Evolutionary conservation across 2,113 vertebrate species (phyloP), one percentile per base, ranked within the genome.

Genomic region (Chionodraco myersi): DNA sequence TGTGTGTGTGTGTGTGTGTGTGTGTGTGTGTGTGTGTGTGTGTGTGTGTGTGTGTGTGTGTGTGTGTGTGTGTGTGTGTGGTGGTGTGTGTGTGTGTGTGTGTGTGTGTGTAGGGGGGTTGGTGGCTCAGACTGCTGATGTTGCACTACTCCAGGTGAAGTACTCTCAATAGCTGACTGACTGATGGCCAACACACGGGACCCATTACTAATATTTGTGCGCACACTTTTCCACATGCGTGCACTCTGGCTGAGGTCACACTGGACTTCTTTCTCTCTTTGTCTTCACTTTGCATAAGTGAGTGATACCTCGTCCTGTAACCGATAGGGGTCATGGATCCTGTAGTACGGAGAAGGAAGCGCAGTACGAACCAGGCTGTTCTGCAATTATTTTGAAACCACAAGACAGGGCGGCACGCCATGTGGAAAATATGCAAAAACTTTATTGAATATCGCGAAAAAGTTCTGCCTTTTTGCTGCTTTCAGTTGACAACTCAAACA

Each of bases 41-140:
- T 72, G 60, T 61, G 67, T 47, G 48, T 58, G 69, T 45, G 72
- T 74, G 45, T 15, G 12, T 63, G 62, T 68, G 10, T 68, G 54
- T 76, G 34, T 67, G 14, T 66, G 63, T 62, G 45, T 65, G 51
- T 44, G 26, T 30, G 26, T 30, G 26, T 30, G 26, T 30, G 26
- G 2, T 2, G 3, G 26, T 30, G 26, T 30, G 26, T 30, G 26
- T 30, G 26, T 30, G 26, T 30, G 30, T 30, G 47, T 41, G 36
- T 41, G 36, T 41, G 36, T 41, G 36, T 6, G 36, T 6, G 36
- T 6, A 6, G 36, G 36, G 67, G 52, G 57, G 48, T 47, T 30
- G 26, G 30, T 30, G 30, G 58, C 78, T 87, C 79, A 84, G 73
- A 88, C 63, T 92, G 88, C 92, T 89, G 91, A 91, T 85, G 73